phyloP scores from a whole-genome alignment of 2,888 invertebrate genomes.

The Luffia ferchaultella region DNA sequence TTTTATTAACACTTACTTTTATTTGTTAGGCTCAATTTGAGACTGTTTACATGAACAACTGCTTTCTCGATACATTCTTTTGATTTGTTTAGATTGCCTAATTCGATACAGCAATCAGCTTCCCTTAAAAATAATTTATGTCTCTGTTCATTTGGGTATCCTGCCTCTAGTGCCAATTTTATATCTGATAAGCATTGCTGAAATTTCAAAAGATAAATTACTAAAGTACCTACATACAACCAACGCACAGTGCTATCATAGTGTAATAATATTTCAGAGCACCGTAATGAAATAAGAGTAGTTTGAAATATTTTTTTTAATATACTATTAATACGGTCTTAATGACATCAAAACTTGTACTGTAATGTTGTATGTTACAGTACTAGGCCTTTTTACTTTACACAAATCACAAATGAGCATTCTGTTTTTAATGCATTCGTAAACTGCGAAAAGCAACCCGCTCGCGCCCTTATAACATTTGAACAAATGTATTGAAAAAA shows the following conservation, averaged over 20 bases:
- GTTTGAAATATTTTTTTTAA: too few relatives aligned
- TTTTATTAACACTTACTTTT: conserved; percentile 29
- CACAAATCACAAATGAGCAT: too few relatives aligned
- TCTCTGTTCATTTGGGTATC: conserved; percentile 68
- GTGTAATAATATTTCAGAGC: neutral
- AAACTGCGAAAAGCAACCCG: too few relatives aligned
- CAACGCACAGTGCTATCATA: neutral
- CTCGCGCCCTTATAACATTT: too few relatives aligned
- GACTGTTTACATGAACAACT: conserved; percentile 20
- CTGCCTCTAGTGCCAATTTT: conserved; percentile 62
- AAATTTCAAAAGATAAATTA: conserved; percentile 18
- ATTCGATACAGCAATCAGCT: conserved; percentile 69
- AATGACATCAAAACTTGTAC: too few relatives aligned
- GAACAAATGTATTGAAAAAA: too few relatives aligned
- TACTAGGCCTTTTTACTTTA: too few relatives aligned
- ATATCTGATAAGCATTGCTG: conserved; percentile 73
- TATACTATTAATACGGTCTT: too few relatives aligned
- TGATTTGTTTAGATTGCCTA: conserved; percentile 46
- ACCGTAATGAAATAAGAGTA: too few relatives aligned
- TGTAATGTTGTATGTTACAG: too few relatives aligned
- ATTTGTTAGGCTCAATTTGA: conserved; percentile 23
- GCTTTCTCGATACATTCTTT: conserved; percentile 28
- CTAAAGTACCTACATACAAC: too few relatives aligned
- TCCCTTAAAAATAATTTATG: conserved; percentile 73
- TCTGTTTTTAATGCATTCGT: too few relatives aligned